Base-by-base conservation (phyloP, 2,888 invertebrate genomes). In the Zygaena filipendulae region DNA sequence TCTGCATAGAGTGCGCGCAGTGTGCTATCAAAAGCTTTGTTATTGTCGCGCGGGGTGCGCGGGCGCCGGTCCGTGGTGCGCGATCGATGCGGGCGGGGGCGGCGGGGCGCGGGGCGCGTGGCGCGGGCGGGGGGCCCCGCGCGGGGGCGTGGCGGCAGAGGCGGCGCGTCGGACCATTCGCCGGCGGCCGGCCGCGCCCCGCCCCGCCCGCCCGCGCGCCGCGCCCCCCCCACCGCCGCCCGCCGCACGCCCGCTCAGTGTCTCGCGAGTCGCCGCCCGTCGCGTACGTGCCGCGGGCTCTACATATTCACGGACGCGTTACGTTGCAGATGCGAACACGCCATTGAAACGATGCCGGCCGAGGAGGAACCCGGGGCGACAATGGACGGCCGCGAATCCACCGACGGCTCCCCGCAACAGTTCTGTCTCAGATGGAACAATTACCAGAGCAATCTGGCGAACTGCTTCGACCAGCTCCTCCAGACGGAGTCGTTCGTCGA, bases 401-500 rank as follows among this genome's bases (percentile, higher is more conserved):
- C 47, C 50, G 61, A 62, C 46, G 70, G 63, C 47, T 87, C 88
- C 58, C 91, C 92, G 80, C 92, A 92, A 82, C 92, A 93, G 66
- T 94, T 93, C 75, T 94, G 93, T 69, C 82, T 94, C 53, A 85
- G 93, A 40, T 95, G 95, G 95, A 95, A 95, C 83, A 94, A 95
- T 72, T 95, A 94, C 71, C 93, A 93, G 69, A 87, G 87, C 49
- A 95, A 95, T 66, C 72, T 95, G 52, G 90, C 93, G 49, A 91
- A 87, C 80, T 90, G 90, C 52, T 91, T 95, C 82, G 93, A 93
- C 64, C 92, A 92, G 70, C 85, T 95, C 43, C 82, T 94, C 42
- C 92, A 93, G 70, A 90, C 87, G 59, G 93, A 94, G 72, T 88
- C 89, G 37, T 92, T 95, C 74, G 94, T 94, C 43, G 95, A 95